Conservation (phyloP, 1,140 invertebrate genomes). For the Pseudachorutes palmiensis region DNA sequence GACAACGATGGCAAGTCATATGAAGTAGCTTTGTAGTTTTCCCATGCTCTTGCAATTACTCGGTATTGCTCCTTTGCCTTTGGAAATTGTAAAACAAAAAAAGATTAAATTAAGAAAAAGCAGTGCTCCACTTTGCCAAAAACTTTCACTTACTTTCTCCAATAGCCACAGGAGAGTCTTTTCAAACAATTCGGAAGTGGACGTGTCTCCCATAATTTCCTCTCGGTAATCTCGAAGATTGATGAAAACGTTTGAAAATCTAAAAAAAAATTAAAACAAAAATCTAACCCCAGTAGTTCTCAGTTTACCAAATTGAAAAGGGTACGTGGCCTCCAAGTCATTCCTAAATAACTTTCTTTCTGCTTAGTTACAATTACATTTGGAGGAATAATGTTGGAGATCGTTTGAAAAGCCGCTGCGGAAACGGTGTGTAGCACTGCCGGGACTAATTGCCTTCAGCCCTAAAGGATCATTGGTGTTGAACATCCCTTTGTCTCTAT, state of each 20-base stretch:
- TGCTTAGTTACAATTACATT: too few species aligned
- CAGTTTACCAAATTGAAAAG: neutral
- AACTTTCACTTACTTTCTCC: slow-evolving; percentile 28
- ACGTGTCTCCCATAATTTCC: slow-evolving; percentile 22
- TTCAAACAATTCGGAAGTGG: slow-evolving; percentile 30
- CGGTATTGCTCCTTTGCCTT: neutral
- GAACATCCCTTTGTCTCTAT: too few species aligned
- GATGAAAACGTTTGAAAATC: slow-evolving; percentile 27
- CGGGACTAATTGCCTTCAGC: neutral
- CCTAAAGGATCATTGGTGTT: neutral
- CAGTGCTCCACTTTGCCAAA: too few species aligned
- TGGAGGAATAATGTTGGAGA: too few species aligned
- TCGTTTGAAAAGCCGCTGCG: neutral
- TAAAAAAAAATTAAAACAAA: neutral
- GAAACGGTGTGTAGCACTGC: neutral
- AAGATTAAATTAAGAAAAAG: neutral
- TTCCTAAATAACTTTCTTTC: too few species aligned
- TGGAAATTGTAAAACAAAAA: slow-evolving; percentile 1
- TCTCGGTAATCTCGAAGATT: slow-evolving; percentile 13
- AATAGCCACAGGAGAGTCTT: slow-evolving; percentile 26
- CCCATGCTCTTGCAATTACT: neutral
- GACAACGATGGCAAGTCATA: neutral
- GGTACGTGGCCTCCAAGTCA: too few species aligned
- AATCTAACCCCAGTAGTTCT: too few species aligned
- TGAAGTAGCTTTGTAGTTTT: neutral